A percentile compares a stretch with the other conserved stretches of the same genome.
phyloP scores from a whole-genome alignment of 2,888 invertebrate species.

The Melipona beecheii region DNA sequence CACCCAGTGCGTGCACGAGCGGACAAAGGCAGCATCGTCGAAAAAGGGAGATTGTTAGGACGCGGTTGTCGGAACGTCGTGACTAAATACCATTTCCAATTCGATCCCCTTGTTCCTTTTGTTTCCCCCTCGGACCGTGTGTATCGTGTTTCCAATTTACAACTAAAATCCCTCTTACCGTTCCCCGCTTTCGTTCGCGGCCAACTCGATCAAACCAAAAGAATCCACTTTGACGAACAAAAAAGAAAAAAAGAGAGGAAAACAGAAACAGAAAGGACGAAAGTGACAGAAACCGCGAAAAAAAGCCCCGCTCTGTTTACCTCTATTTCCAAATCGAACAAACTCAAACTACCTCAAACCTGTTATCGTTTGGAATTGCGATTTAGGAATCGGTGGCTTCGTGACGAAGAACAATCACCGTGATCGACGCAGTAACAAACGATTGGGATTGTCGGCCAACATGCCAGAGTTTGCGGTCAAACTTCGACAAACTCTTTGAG shows the following conservation, averaged over 20 bases:
- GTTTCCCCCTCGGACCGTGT: conserved; percentile 9
- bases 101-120: conserved; percentile 35
- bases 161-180: conserved; percentile 7
- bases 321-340: background rate
- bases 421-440: too few relatives aligned
- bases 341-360: background rate
- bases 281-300: background rate
- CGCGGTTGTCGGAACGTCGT: conserved; percentile 25
- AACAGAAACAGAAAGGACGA: background rate
- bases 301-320: background rate
- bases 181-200: background rate
- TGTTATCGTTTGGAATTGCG: background rate
- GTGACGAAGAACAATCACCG: too few relatives aligned
- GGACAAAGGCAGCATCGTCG: background rate
- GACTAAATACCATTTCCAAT: conserved; percentile 56
- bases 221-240: background rate
- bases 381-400: too few relatives aligned
- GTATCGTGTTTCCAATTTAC: conserved; percentile 47
- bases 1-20: background rate
- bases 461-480: too few relatives aligned
- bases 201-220: background rate
- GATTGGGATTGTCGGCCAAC: too few relatives aligned
- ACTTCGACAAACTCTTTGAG: too few relatives aligned
- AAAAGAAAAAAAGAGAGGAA: background rate
- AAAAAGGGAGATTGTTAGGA: conserved; percentile 19